Evolutionary conservation across 2,797 vertebrate species (phyloP).

Genomic region (Ara ararauna): DNA sequence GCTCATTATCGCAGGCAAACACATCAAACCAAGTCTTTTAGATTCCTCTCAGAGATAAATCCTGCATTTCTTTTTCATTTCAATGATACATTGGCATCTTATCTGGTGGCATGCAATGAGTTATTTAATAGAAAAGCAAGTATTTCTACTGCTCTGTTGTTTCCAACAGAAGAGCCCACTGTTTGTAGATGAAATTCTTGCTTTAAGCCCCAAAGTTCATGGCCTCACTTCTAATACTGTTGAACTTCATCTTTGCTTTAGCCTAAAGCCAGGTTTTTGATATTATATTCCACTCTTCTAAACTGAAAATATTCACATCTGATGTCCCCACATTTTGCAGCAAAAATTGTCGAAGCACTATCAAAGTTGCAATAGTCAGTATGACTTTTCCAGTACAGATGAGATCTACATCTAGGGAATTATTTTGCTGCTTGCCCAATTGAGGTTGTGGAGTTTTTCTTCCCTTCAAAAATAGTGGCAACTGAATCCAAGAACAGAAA

Average conservation of each 20-base stretch:
- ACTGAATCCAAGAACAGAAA: background rate
- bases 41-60: background rate
- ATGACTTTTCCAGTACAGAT: background rate
- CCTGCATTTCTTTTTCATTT: background rate
- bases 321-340: background rate
- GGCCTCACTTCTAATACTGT: background rate
- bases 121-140: constrained; percentile 11
- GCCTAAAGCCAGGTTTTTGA: background rate
- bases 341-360: background rate
- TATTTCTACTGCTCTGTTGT: background rate
- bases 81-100: background rate
- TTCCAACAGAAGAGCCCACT: background rate
- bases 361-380: background rate
- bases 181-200: background rate
- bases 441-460: background rate
- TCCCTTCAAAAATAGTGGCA: background rate
- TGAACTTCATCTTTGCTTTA: background rate
- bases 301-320: background rate
- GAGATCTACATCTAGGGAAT: background rate
- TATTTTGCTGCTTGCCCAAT: background rate
- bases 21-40: background rate
- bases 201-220: background rate
- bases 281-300: background rate
- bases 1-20: background rate
- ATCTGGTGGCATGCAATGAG: background rate